Percentiles rank a stretch among this genome's conserved stretches.
phyloP scores from a whole-genome alignment of 2,797 vertebrate species.

The Anguilla anguilla region DNA sequence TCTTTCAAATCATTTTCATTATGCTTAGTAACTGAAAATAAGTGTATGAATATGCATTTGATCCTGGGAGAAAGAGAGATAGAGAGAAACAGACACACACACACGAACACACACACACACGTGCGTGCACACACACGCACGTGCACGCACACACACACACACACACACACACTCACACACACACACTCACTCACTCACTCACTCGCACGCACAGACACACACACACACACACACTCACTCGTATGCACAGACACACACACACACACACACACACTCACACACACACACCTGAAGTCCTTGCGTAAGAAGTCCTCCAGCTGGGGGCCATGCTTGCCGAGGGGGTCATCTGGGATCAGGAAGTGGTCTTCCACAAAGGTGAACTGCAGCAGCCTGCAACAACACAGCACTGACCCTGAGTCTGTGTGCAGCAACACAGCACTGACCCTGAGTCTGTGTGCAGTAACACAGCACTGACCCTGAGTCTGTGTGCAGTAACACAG shows the following conservation, averaged over 20 bases:
- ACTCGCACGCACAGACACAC: background rate
- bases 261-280: background rate
- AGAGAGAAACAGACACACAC: background rate
- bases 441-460: background rate
- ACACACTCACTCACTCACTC: too few relatives aligned
- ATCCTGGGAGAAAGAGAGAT: too few relatives aligned
- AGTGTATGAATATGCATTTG: too few relatives aligned
- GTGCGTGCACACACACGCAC: background rate
- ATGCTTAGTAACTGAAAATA: too few relatives aligned
- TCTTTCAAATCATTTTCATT: too few relatives aligned
- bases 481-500: too few relatives aligned
- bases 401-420: background rate
- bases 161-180: background rate
- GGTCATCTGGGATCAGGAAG: slow-evolving; percentile 98
- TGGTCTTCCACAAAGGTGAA: slow-evolving; percentile 94
- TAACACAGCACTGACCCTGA: background rate
- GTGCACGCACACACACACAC: background rate
- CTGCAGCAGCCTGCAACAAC: slow-evolving; percentile 81
- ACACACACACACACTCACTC: background rate
- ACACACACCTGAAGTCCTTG: slow-evolving; percentile 76
- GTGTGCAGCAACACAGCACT: background rate
- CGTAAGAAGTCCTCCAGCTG: slow-evolving; percentile 84
- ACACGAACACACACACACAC: background rate
- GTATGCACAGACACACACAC: background rate
- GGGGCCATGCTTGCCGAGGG: slow-evolving; percentile 90